phyloP scores from a whole-genome alignment of 2,888 invertebrate species.

The Drosophila pegasa region DNA sequence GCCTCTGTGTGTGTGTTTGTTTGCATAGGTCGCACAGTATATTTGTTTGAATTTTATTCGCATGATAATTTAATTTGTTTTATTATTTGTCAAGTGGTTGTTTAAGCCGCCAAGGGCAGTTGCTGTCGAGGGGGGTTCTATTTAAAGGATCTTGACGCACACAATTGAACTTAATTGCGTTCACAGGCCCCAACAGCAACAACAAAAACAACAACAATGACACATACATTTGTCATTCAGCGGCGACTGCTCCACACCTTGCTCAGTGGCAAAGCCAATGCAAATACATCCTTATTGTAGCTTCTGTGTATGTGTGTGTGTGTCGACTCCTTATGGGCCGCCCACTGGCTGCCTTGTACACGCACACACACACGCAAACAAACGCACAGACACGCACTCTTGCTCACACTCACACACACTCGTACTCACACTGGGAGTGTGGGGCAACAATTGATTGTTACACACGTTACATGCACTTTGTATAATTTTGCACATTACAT shows the following conservation, averaged over 20 bases:
- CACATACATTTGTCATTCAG: conserved; percentile 57
- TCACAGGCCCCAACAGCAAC: conserved; percentile 19
- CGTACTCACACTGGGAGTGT: conserved; percentile 29
- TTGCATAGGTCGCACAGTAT: conserved; percentile 4
- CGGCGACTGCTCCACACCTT: conserved; percentile 44
- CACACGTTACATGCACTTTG: conserved; percentile 48
- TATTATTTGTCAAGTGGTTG: conserved; percentile 44
- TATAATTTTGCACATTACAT: conserved; percentile 51
- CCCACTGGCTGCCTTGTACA: conserved; percentile 55
- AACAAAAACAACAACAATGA: conserved; percentile 36
- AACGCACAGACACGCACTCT: conserved; percentile 50
- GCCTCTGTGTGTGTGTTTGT: conserved; percentile 10
- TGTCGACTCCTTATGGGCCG: conserved; percentile 51
- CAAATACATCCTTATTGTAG: conserved; percentile 53
- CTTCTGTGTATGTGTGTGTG: conserved; percentile 15
- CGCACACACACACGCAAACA: conserved; percentile 49
- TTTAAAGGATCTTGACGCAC: conserved; percentile 32
- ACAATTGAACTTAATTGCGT: conserved; percentile 29
- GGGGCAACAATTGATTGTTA: conserved; percentile 61
- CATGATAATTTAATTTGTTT: conserved; percentile 68
- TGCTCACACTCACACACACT: conserved; percentile 53
- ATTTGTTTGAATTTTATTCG: conserved; percentile 61
- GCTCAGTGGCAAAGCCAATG: conserved; percentile 28
- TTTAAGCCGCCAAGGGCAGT: conserved; percentile 29
- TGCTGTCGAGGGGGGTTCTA: neutral